phyloP scores from a whole-genome alignment of 92 coral and sea anemone species.

The Actinostola sp. region DNA sequence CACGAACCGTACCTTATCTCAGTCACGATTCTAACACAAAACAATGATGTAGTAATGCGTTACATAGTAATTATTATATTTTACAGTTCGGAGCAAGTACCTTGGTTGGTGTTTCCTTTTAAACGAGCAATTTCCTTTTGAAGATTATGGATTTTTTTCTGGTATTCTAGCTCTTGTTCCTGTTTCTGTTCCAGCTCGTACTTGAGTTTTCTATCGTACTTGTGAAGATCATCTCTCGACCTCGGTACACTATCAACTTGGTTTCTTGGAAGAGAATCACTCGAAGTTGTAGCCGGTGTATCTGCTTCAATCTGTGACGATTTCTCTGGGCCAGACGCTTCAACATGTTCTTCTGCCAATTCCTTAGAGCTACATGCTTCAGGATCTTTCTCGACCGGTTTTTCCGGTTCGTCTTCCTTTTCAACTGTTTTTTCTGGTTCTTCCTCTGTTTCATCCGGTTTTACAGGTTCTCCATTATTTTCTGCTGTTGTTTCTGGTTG shows the following conservation, averaged over 20 bases:
- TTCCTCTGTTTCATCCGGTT: constrained; percentile 15
- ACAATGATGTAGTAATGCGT: no score
- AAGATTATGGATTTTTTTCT: constrained; percentile 36
- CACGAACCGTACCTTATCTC: neutral
- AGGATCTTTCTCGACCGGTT: neutral
- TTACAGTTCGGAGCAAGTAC: no score
- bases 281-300: neutral
- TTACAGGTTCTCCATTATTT: neutral
- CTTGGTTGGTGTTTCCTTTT: constrained; percentile 15
- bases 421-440: constrained; percentile 28
- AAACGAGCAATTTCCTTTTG: constrained; percentile 39
- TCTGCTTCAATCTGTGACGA: neutral
- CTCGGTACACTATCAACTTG: constrained; percentile 12
- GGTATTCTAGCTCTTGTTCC: constrained; percentile 41
- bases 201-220: constrained; percentile 6
- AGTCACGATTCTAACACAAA: no score
- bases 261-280: constrained; percentile 11
- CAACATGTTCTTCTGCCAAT: neutral
- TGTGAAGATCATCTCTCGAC: constrained; percentile 8
- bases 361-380: neutral
- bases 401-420: constrained; percentile 2
- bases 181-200: constrained; percentile 26
- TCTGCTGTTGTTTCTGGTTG: neutral
- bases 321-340: neutral
- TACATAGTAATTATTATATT: no score